Evolutionary conservation across 2,797 vertebrate genomes (phyloP), one percentile per base, ranked within the genome.

Genomic region (Mallotus villosus): DNA sequence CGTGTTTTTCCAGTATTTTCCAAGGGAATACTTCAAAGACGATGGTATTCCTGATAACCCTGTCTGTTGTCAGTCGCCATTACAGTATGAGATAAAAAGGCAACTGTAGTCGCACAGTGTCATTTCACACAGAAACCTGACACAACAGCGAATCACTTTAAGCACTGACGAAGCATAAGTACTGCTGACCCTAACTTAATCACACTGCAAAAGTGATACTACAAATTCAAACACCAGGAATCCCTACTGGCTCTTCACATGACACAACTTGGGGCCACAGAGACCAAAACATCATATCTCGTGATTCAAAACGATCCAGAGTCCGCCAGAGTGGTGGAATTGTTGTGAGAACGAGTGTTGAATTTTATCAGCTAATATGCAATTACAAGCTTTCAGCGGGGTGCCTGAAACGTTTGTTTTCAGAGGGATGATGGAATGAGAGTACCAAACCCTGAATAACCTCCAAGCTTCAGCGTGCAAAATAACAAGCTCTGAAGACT

Each of bases 41-140:
- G 73, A 86, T 87, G 85, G 37, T 72, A 84, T 87, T 88, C 59
- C 70, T n/a, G 87, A 89, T 82, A 82, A 77, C 41, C 7, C n/a
- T 46, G 78, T 74, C 78, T 4, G 78, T 77, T 0, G 6, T 7
- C 64, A 81, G 77, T 74, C 32, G 74, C 64, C 70, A 65, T 77
- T 73, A 75, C 74, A 61, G 71, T 55, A 2, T 2, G 32, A 73
- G 68, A 80, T 78, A 74, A 22, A 75, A 70, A 77, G 51, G 68
- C 22, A 63, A 63, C 4, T 4, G 57, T 32, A 78, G 65, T 74
- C 82, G 73, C 75, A 7, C 68, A 66, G 78, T 67, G 71, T 84
- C 84, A 83, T 70, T 29, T 49, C 60, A 59, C 80, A 53, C 67
- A 76, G 79, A 74, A 69, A 80, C 77, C 55, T 64, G 76, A 81